These are phyloP conservation scores for Halichoeres trimaculatus DNA, from an alignment of 2,113 vertebrate genomes.

Conservation along the genomic window DNA sequence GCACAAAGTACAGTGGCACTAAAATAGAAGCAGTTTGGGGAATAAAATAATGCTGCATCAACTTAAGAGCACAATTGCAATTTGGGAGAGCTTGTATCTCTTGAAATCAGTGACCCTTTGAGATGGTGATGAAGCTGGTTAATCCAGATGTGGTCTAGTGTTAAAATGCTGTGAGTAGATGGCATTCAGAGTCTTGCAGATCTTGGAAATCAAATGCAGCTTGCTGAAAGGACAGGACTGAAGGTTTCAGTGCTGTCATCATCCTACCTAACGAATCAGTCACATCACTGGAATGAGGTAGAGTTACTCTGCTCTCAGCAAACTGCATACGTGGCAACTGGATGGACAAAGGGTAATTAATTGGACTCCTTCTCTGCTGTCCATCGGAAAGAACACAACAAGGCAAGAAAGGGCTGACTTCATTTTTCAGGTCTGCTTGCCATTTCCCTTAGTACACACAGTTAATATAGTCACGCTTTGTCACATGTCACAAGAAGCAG, in stretches of 20 bases:
- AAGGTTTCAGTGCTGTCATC: background rate
- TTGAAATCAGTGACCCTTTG: conserved; percentile 6
- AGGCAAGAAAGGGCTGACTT: too few species aligned
- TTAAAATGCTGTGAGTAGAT: background rate
- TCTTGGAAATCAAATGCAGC: conserved; percentile 9
- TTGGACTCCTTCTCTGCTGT: too few species aligned
- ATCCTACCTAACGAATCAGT: background rate
- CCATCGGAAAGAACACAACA: too few species aligned
- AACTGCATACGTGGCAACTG: background rate
- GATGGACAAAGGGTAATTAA: too few species aligned
- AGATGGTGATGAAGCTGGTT: conserved; percentile 9
- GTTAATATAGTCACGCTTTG: too few species aligned
- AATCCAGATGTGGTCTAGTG: background rate
- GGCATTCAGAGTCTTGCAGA: background rate
- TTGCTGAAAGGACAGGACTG: background rate
- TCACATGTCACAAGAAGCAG: too few species aligned
- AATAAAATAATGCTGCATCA: conserved; percentile 48
- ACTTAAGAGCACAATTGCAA: conserved; percentile 19
- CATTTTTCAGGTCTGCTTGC: background rate
- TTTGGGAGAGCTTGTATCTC: conserved; percentile 11
- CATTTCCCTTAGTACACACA: too few species aligned
- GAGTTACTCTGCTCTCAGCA: background rate
- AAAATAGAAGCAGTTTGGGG: conserved; percentile 18
- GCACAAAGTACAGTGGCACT: conserved; percentile 9
- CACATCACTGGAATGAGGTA: background rate